Conservation (phyloP, 2,113 vertebrate genomes). For the Callipepla squamata region DNA sequence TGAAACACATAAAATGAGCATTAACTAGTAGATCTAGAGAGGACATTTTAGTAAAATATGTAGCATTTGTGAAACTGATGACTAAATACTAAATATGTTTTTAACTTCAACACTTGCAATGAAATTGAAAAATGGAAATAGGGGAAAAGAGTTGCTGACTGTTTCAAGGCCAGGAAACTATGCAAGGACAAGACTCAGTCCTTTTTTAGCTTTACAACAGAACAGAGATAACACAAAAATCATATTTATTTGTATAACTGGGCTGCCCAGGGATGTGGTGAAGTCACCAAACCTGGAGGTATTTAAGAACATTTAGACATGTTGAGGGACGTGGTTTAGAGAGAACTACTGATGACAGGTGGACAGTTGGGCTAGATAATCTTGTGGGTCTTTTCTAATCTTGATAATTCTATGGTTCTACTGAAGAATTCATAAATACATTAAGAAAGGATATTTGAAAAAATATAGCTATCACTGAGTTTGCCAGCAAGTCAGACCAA, state of each 20-base stretch:
- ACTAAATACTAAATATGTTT: background rate
- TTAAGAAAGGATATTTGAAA: background rate
- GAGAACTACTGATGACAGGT: too few species aligned
- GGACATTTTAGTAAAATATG: accelerated
- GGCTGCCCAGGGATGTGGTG: too few species aligned
- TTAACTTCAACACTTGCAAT: background rate
- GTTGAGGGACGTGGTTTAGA: too few species aligned
- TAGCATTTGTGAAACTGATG: background rate
- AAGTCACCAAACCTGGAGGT: too few species aligned
- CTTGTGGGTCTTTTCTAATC: too few species aligned
- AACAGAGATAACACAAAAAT: background rate
- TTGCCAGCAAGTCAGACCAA: background rate
- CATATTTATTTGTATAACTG: background rate
- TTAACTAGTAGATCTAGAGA: background rate
- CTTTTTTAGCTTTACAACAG: background rate
- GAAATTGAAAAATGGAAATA: background rate
- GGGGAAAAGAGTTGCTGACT: background rate
- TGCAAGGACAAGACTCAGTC: background rate
- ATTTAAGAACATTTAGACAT: too few species aligned
- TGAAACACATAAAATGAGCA: background rate
- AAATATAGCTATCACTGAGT: background rate
- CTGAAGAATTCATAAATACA: background rate
- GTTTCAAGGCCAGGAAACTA: background rate
- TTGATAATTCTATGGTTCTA: background rate
- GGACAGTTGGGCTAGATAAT: too few species aligned